These are phyloP conservation scores for Cotesia chilonis DNA, from an alignment of 1,140 invertebrate genomes.

Conservation along the genomic window DNA sequence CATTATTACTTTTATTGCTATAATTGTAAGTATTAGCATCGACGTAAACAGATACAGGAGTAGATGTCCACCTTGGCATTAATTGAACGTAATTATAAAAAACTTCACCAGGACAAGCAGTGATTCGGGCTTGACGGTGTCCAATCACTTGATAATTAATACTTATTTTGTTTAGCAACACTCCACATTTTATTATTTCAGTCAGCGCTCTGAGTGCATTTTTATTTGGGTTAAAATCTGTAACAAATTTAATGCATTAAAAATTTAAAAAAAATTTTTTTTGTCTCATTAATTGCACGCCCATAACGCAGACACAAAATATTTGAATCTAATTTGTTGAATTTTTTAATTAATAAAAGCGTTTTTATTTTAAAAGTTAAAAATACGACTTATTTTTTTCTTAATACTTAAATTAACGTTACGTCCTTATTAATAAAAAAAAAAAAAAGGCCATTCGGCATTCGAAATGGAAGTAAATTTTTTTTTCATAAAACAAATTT, in stretches of 20 bases:
- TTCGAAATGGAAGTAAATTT: no score
- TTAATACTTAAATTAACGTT: no score
- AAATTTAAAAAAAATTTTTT: not conserved
- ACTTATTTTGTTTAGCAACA: constrained; percentile 55
- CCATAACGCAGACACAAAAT: no score
- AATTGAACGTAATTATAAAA: constrained; percentile 66
- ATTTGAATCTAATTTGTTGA: no score
- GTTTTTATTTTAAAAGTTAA: no score
- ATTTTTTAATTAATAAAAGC: no score
- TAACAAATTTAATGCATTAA: constrained; percentile 4
- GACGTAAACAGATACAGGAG: constrained; percentile 40
- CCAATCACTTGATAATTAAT: constrained; percentile 62
- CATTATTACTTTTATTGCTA: not conserved
- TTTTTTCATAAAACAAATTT: no score
- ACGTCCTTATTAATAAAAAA: no score
- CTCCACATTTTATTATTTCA: constrained; percentile 61
- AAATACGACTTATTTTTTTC: no score
- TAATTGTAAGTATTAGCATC: constrained; percentile 6
- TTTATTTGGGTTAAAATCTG: constrained; percentile 65
- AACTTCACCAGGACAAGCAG: constrained; percentile 64
- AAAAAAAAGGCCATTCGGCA: no score
- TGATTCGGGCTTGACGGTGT: constrained; percentile 63
- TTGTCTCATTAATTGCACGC: not conserved
- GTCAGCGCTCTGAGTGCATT: constrained; percentile 58
- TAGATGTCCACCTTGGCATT: constrained; percentile 62